Evolutionary conservation across 2,888 invertebrate species (phyloP).

Genomic region (Trachelus troglodyta): DNA sequence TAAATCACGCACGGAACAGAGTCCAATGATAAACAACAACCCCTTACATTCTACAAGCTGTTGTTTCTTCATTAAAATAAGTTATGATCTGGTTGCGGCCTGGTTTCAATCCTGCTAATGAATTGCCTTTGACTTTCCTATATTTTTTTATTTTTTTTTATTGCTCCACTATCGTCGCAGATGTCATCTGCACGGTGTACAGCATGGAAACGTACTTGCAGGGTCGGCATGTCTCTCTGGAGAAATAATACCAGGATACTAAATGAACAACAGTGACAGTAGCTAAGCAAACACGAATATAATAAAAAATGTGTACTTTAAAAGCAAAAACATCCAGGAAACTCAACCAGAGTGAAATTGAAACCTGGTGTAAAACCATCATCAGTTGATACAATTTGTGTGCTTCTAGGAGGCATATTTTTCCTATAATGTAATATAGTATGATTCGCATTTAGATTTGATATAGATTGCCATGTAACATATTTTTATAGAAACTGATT

Average conservation of each 20-base stretch:
- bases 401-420: neutral
- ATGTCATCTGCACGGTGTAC: neutral
- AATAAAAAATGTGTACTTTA: neutral
- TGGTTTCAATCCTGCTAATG: neutral
- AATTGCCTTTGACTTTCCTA: neutral
- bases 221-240: neutral
- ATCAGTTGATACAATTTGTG: neutral
- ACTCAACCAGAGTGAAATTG: neutral
- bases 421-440: neutral
- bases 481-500: neutral
- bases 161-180: neutral
- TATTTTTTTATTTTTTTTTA: neutral
- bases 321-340: neutral
- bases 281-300: neutral
- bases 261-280: neutral
- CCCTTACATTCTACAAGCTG: neutral
- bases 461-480: neutral
- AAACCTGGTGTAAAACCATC: neutral
- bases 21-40: slow-evolving; percentile 23
- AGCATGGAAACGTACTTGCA: neutral
- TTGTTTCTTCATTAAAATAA: neutral
- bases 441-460: too few relatives aligned
- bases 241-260: neutral
- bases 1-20: slow-evolving; percentile 27
- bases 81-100: neutral